Base-by-base conservation (phyloP, 2,888 invertebrate genomes). In the Microchrysa polita region DNA sequence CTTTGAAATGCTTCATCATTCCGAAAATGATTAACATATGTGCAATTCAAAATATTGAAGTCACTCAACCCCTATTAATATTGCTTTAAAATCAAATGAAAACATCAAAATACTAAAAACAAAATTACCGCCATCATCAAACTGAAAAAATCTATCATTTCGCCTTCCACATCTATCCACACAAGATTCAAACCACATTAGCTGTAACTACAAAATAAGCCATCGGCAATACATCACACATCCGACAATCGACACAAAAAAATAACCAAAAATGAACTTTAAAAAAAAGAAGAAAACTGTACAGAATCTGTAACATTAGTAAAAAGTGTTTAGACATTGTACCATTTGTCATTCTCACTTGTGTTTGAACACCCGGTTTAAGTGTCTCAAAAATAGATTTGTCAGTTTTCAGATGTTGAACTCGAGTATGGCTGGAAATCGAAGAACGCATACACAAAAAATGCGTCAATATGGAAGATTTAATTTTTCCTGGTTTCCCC, bases 321-420 rank as follows among this genome's bases (percentile, higher is more conserved):
- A 69, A 69, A 65, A 69, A 69, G 69, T 69, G 69, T 69, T 69
- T 69, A 40, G 42, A 57, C 55, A 55, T 40, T 40, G 18, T 14
- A 57, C 69, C 73, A 73, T 73, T 73, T 73, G 73, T 73, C 73
- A 73, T 73, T 65, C 52, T 20, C 60, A 53, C 40, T 73, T 40
- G 73, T 59, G 73, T 65, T 65, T 65, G 65, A 73, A 73, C 65
- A 73, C 65, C 65, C 65, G 73, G 73, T 65, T 73, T 73, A 73
- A 73, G 65, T 63, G 73, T 65, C 73, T 73, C 55, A 73, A 73
- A 73, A 73, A 73, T 73, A 73, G 73, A 73, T 73, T 73, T 65
- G 73, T 73, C 67, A 73, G 63, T 63, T 63, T 27, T 34, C 27
- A 34, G 27, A 5, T 34, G 27, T 7, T 34, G 27, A 7, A n/a